Evolutionary conservation across 2,888 invertebrate species (phyloP), one percentile per base, ranked within the genome.

Genomic region (Sialis fuliginosa): DNA sequence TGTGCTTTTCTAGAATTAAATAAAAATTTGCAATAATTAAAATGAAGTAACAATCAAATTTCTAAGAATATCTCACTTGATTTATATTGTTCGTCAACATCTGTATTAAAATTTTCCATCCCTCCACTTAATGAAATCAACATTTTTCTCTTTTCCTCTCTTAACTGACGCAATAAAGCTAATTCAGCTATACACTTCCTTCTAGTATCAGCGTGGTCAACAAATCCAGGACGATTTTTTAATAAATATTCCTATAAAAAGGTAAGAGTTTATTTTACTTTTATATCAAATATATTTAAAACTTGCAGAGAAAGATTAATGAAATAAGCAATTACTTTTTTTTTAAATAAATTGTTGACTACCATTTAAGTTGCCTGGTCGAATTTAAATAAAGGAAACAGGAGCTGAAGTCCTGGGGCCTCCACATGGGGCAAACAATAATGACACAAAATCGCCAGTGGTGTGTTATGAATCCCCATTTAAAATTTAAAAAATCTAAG

Each of bases 211-310:
- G 77, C 74, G 43, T 69, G 66, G 42, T 67, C 62, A 33, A 82
- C 68, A 60, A 86, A 87, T 50, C 77, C 73, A 0, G 87, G 87
- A 33, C 79, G 74, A 54, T 82, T 81, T 51, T 62, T 69, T 52
- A 72, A 69, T 55, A 88, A 71, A 58, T 81, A 79, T 48, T 86
- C 82, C 70, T 83, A 67, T 31, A 80, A 69, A 6, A 72, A 22
- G 12, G 10, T 10, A 39, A 34, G 10, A 10, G 4, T 42, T 42
- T 30, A 30, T n/a, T 22, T 7, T 30, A 42, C 32, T 8, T 32
- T n/a, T n/a, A n/a, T n/a, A n/a, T n/a, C n/a, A n/a, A n/a, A n/a
- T n/a, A n/a, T n/a, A n/a, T n/a, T n/a, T n/a, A n/a, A n/a, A n/a
- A n/a, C n/a, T n/a, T n/a, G 32, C 13, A 7, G 12, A 22, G 31